Evolutionary conservation across 2,797 vertebrate species (phyloP), one percentile per base, ranked within the genome.

Genomic region (Artibeus lituratus): DNA sequence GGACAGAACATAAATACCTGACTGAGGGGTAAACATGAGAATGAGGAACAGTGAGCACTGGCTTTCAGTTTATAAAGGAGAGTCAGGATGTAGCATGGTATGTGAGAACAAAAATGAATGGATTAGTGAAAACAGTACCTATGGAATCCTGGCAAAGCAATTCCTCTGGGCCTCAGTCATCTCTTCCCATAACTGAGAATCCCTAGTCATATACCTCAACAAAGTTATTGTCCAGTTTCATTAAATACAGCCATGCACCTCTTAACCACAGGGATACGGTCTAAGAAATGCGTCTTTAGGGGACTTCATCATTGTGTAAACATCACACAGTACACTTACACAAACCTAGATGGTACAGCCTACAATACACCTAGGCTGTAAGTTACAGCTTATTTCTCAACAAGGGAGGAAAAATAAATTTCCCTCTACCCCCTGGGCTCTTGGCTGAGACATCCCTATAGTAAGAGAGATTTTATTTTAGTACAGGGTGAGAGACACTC

Each of bases 121-220:
- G 35, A 73, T 29, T 12, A 19, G 55, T 35, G 44, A 74, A 72
- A 87, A 70, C 15, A 76, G 29, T 18, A 42, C 29, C 39, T 16
- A 21, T 7, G 35, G 22, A 90, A 85, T 80, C 44, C 19, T 70
- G 32, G 29, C 57, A 82, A 77, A 76, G 69, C 32, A 62, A 35
- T 22, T 86, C 44, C 37, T 55, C 18, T 74, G 59, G 70, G 47
- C 11, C 62, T 87, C 62, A 85, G 70, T 47, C 69, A 35, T 26
- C 49, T 95, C 65, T 89, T 90, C 76, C 81, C 35, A 55, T 44
- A 76, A 87, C 0, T 93, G 70, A 93, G 55, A 96, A 49, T 84
- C 49, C 10, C 51, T 44, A 62, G 11, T n/a, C n/a, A 82, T 18
- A 74, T 8, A 77, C 7, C 83, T 84, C 73, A 95, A 87, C 49